A percentile compares a stretch with the other conserved stretches of the same genome.
phyloP scores from a whole-genome alignment of 2,888 invertebrate genomes.

The Yponomeuta cagnagella region DNA sequence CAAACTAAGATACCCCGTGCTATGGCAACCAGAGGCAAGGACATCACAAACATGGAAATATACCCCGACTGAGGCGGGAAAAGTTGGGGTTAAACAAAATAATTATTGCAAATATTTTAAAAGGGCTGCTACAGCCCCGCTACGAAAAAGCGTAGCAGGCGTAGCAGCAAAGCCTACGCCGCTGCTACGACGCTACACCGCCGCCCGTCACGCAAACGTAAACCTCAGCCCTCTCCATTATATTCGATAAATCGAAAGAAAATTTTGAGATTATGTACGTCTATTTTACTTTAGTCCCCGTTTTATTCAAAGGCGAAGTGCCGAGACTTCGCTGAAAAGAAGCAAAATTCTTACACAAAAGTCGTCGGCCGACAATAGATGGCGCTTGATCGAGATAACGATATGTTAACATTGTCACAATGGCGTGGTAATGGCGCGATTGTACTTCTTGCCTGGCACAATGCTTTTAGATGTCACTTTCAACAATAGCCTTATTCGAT shows the following conservation, averaged over 20 bases:
- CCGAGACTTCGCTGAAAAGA: conserved; percentile 31
- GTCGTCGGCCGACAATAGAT: conserved; percentile 67
- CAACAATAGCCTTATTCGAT: conserved; percentile 65
- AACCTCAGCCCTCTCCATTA: neutral
- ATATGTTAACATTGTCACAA: conserved; percentile 75
- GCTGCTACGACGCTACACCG: neutral
- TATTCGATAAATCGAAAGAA: neutral
- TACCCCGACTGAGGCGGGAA: no score
- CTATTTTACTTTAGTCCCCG: neutral
- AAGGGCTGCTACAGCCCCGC: neutral
- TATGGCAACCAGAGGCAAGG: no score
- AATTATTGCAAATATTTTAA: neutral
- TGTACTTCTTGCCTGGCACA: conserved; percentile 61
- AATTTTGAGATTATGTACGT: neutral
- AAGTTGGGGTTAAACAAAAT: no score
- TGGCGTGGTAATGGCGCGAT: conserved; percentile 71
- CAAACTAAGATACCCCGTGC: no score
- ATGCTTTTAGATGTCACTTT: conserved; percentile 70
- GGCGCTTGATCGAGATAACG: conserved; percentile 74
- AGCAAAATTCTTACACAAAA: conserved; percentile 54
- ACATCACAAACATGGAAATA: no score
- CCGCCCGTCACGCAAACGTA: neutral
- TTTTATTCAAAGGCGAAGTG: conserved; percentile 6
- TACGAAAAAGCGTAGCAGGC: neutral
- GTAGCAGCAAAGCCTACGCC: neutral